These are phyloP conservation scores for Hypselothyrea guttata DNA, from an alignment of 2,888 invertebrate genomes.

Conservation along the genomic window DNA sequence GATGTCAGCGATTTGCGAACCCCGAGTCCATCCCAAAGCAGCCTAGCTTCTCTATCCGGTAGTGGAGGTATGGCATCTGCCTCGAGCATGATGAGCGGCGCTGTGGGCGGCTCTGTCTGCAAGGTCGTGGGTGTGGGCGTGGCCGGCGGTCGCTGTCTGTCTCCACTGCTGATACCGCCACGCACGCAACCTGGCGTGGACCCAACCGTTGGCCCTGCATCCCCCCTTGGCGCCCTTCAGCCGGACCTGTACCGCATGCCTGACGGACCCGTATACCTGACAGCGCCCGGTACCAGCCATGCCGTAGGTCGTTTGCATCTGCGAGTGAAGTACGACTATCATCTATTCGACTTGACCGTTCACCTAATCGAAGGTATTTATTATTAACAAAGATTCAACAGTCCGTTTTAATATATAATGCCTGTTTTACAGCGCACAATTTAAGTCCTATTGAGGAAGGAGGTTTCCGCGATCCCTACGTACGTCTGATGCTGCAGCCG, in stretches of 20 bases:
- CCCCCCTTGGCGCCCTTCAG: slow-evolving; percentile 91
- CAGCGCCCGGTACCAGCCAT: slow-evolving; percentile 85
- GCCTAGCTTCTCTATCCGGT: slow-evolving; percentile 86
- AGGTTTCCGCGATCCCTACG: slow-evolving; percentile 95
- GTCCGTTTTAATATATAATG: neutral
- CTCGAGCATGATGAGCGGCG: slow-evolving; percentile 70
- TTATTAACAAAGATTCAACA: neutral
- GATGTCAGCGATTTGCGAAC: slow-evolving; percentile 83
- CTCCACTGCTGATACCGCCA: slow-evolving; percentile 90
- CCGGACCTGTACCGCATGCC: slow-evolving; percentile 93
- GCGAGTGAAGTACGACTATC: slow-evolving; percentile 93
- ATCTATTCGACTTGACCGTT: slow-evolving; percentile 94
- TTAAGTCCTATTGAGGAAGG: slow-evolving; percentile 92
- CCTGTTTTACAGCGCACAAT: slow-evolving; percentile 87
- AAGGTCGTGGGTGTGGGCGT: slow-evolving; percentile 37
- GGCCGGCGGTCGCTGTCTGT: slow-evolving; percentile 85
- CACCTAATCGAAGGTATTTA: slow-evolving; percentile 92
- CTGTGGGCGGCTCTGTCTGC: slow-evolving; percentile 60
- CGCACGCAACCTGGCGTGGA: slow-evolving; percentile 83
- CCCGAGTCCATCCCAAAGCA: slow-evolving; percentile 88
- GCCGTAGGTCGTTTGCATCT: slow-evolving; percentile 92
- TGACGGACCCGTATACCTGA: slow-evolving; percentile 90
- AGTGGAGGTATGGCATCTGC: slow-evolving; percentile 68
- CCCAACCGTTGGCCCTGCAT: slow-evolving; percentile 82
- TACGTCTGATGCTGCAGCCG: slow-evolving; percentile 90